Base-by-base conservation (phyloP, 2,888 invertebrate genomes). In the Blera fallax region DNA sequence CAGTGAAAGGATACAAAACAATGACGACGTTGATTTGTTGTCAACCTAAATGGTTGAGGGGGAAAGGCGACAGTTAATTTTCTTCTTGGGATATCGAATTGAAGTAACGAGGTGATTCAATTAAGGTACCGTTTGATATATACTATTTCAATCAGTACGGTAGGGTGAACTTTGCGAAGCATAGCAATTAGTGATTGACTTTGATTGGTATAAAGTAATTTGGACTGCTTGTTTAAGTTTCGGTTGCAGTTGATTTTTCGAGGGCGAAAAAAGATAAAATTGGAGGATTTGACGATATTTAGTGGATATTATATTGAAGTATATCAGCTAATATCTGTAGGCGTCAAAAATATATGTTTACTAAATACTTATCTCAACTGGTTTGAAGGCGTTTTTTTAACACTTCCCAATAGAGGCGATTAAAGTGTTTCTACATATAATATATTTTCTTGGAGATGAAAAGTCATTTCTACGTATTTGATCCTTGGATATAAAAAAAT, bases 11-110 rank as follows among this genome's bases (percentile, higher is more conserved):
- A 32, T 5, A 29, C 27, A 29, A 45, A 45, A 43, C 54, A 43
- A 40, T 40, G 29, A 40, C 52, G 56, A 6, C 69, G 11, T 40
- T 54, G 54, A 54, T 54, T 40, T 40, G 29, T 29, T 54, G 67
- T 52, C 67, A 67, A 27, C 52, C 37, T 11, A 37, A n/a, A 52
- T 62, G 60, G 43, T 52, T 67, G 24, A 11, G 0, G 7, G 32
- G 5, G 8, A 11, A 2, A 8, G 21, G 2, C 3, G 11, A 29
- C 21, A 50, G 40, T 24, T 50, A 52, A 52, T 52, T 40, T 27
- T 24, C 24, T 27, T 52, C 27, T 18, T 3, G 24, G 24, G 40
- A 37, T 54, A 32, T 67, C 45, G 62, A 62, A 45, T 62, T 45
- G 27, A 14, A 45, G 43, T 16, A 29, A 62, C 45, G 45, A 62